Evolutionary conservation across 1,140 invertebrate species (phyloP).

Genomic region (Zaprionus davidi): DNA sequence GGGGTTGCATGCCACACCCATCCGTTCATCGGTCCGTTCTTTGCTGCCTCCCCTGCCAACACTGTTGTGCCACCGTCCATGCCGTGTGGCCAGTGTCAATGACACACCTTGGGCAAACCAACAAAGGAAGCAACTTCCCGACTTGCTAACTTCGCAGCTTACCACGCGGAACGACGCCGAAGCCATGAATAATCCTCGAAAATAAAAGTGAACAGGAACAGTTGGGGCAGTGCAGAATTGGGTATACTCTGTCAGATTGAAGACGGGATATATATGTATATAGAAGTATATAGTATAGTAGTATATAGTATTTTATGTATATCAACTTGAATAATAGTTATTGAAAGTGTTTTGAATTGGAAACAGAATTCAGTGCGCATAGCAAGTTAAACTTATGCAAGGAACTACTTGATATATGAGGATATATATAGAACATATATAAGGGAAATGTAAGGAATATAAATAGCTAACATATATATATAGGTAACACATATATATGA

Average conservation of each 20-base stretch:
- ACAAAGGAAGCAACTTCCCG: constrained; percentile 56
- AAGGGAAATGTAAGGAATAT: too few species aligned
- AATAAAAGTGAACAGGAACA: neutral
- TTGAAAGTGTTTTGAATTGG: too few species aligned
- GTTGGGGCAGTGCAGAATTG: neutral
- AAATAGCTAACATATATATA: too few species aligned
- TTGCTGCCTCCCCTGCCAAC: neutral
- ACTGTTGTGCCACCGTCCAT: constrained; percentile 1
- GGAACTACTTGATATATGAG: too few species aligned
- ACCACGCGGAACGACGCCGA: constrained; percentile 47
- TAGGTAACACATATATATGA: too few species aligned
- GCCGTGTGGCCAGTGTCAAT: constrained; percentile 53
- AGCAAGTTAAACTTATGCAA: too few species aligned
- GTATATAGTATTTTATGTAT: too few species aligned
- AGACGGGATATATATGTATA: neutral
- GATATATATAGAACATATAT: too few species aligned
- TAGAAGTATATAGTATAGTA: too few species aligned
- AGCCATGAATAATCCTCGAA: constrained; percentile 66
- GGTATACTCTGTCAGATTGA: neutral
- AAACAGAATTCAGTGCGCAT: too few species aligned
- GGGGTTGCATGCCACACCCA: constrained; percentile 50
- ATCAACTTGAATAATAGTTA: too few species aligned
- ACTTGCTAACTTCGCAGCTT: constrained; percentile 21
- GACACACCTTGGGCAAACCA: constrained; percentile 68
- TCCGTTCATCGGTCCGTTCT: neutral